These are phyloP conservation scores for Apotomis turbidana DNA, from an alignment of 2,888 invertebrate species.

Conservation along the genomic window DNA sequence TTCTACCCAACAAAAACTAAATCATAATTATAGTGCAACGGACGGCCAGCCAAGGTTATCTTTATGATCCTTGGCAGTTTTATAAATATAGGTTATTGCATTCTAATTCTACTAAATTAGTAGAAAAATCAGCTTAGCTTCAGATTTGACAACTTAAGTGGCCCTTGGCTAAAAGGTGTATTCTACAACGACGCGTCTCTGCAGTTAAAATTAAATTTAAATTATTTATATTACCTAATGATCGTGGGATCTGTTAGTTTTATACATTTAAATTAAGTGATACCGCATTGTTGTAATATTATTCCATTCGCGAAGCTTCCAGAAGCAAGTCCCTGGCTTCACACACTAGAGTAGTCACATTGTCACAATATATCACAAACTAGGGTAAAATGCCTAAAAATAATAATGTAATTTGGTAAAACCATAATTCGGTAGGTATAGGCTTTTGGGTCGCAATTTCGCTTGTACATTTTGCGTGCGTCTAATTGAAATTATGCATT, in stretches of 20 bases:
- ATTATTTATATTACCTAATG: neutral
- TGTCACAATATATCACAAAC: conserved; percentile 21
- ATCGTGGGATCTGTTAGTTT: neutral
- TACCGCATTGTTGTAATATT: conserved; percentile 52
- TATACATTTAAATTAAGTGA: conserved; percentile 40
- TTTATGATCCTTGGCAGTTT: too few species aligned
- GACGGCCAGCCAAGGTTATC: too few species aligned
- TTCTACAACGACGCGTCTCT: neutral
- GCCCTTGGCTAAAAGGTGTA: neutral
- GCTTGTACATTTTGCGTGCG: too few species aligned
- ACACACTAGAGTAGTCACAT: conserved; percentile 2
- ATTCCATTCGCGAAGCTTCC: conserved; percentile 50
- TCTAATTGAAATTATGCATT: too few species aligned
- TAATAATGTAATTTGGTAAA: conserved; percentile 27
- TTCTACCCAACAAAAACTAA: too few species aligned
- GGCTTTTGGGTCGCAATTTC: neutral
- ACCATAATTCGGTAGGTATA: conserved; percentile 16
- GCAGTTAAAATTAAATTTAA: conserved; percentile 6
- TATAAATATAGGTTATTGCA: too few species aligned
- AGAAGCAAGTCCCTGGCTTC: conserved; percentile 53
- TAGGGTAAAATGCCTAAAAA: conserved; percentile 22
- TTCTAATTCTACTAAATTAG: too few species aligned
- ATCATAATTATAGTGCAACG: too few species aligned
- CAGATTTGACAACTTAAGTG: neutral
- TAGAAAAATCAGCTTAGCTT: too few species aligned